Evolutionary conservation across 1,140 invertebrate species (phyloP).

Genomic region (Acromyrmex charruanus): DNA sequence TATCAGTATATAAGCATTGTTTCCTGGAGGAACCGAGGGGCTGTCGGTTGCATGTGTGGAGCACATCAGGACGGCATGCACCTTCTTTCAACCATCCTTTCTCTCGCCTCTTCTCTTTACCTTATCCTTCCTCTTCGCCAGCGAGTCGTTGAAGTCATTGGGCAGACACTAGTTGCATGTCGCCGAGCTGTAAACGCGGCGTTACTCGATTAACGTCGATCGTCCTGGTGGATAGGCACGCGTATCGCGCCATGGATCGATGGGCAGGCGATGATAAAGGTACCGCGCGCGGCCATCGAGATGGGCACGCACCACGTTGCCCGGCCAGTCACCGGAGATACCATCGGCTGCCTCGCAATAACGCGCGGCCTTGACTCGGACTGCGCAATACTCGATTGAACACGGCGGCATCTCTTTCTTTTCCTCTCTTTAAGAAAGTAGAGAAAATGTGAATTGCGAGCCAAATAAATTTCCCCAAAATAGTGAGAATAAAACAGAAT

Average conservation of each 20-base stretch:
- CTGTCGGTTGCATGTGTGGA: conserved; percentile 43
- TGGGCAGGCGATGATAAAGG: conserved; percentile 69
- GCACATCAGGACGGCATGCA: conserved; percentile 33
- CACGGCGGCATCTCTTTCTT: neutral
- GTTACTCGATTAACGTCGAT: conserved; percentile 74
- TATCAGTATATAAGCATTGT: conserved; percentile 61
- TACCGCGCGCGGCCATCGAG: conserved; percentile 28
- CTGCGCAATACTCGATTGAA: conserved; percentile 35
- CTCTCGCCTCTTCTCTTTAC: neutral
- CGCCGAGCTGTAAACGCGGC: conserved; percentile 71
- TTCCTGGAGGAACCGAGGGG: conserved; percentile 33
- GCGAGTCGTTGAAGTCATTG: conserved; percentile 52
- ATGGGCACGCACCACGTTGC: conserved; percentile 47
- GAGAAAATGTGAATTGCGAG: neutral
- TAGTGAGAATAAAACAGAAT: neutral
- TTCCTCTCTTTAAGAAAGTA: neutral
- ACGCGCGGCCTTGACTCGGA: conserved; percentile 53
- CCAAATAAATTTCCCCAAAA: neutral
- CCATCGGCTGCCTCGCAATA: conserved; percentile 51
- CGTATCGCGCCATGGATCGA: conserved; percentile 69
- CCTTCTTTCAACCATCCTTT: conserved; percentile 31
- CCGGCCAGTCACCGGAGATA: conserved; percentile 53
- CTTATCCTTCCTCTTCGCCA: neutral
- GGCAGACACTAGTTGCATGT: conserved; percentile 74
- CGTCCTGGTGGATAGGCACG: conserved; percentile 65